Percentiles rank a stretch among this genome's conserved stretches.
Evolutionary conservation across 2,888 invertebrate species (phyloP).

Genomic region (Synanthedon formicaeformis): DNA sequence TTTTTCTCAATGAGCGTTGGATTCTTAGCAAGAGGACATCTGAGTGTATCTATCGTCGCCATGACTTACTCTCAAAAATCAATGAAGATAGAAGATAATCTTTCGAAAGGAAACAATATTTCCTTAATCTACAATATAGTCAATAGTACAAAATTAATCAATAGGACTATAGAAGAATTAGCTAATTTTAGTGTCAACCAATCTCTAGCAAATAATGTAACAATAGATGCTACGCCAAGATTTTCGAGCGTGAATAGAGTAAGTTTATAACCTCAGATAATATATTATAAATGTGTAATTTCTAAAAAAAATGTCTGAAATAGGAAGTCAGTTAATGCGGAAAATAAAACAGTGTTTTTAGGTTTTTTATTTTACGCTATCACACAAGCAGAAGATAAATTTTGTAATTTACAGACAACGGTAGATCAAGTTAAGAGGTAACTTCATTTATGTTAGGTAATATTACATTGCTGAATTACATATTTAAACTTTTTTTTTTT

Average conservation of each 20-base stretch:
- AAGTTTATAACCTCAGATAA: conserved; percentile 1
- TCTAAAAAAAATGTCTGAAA: too few relatives aligned
- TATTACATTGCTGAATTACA: too few relatives aligned
- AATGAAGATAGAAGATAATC: background rate
- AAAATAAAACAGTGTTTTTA: too few relatives aligned
- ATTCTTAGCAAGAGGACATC: conserved; percentile 17
- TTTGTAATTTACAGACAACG: too few relatives aligned
- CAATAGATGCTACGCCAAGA: background rate
- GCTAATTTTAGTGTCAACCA: background rate
- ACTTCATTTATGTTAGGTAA: too few relatives aligned
- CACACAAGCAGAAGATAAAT: too few relatives aligned
- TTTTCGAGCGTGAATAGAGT: conserved; percentile 15
- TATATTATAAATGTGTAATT: too few relatives aligned
- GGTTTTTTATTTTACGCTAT: too few relatives aligned
- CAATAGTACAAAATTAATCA: background rate
- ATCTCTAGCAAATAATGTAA: background rate
- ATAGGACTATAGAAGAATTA: background rate
- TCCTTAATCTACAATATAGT: background rate
- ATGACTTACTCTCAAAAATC: conserved; percentile 37
- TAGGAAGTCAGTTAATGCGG: too few relatives aligned
- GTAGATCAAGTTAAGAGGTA: too few relatives aligned
- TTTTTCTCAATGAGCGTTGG: conserved; percentile 31
- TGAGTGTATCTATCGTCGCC: conserved; percentile 31
- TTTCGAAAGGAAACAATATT: background rate
- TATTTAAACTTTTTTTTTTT: too few relatives aligned